Percentiles rank a stretch among this genome's conserved stretches.
Conservation (phyloP, 2,797 vertebrate genomes). For the Spinibarbus caldwelli region DNA sequence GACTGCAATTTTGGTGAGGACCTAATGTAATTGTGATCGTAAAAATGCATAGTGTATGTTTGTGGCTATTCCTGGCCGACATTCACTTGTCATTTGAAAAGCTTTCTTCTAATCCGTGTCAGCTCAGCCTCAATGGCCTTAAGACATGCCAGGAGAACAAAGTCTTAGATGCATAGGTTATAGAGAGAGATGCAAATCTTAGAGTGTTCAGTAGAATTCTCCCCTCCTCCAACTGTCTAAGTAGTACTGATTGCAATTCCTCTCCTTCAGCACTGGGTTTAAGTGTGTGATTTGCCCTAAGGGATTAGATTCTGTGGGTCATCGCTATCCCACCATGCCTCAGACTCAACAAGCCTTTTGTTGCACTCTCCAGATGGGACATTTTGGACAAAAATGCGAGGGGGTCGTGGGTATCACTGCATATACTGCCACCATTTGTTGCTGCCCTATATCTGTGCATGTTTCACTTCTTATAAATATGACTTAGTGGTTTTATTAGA, state of each 20-base stretch:
- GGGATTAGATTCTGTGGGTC: slow-evolving; percentile 60
- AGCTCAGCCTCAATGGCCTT: slow-evolving; percentile 61
- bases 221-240: not conserved
- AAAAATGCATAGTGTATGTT: slow-evolving; percentile 3
- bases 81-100: slow-evolving; percentile 72
- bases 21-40: not conserved
- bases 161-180: slow-evolving; percentile 8
- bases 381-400: slow-evolving; percentile 39
- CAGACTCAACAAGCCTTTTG: slow-evolving; percentile 64
- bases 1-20: not conserved
- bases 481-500: not conserved
- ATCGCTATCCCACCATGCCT: slow-evolving; percentile 57
- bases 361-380: slow-evolving; percentile 69
- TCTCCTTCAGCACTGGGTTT: slow-evolving; percentile 41
- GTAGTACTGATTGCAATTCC: slow-evolving; percentile 29
- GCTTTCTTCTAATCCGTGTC: slow-evolving; percentile 60
- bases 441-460: not conserved
- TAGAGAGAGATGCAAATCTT: not conserved
- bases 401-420: slow-evolving; percentile 48
- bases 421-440: not conserved
- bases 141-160: slow-evolving; percentile 56
- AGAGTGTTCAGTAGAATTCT: not conserved
- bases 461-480: not conserved
- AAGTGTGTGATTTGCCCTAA: slow-evolving; percentile 33
- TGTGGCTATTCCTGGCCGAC: slow-evolving; percentile 70